phyloP scores from a whole-genome alignment of 2,888 invertebrate genomes.

The Apoda limacodes region DNA sequence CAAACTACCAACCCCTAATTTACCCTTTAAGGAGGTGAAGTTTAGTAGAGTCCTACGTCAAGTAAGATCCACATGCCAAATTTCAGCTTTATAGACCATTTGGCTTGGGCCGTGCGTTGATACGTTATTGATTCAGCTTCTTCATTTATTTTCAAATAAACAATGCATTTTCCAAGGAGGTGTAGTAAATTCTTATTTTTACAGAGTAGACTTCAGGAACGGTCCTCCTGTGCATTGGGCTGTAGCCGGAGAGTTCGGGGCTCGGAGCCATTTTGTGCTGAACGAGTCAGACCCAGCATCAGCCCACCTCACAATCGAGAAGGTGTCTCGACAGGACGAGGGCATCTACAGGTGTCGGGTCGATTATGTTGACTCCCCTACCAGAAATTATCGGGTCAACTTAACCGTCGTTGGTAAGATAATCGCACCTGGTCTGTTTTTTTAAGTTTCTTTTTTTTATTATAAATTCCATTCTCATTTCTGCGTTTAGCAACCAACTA shows the following conservation, averaged over 20 bases:
- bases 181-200: conserved; percentile 31
- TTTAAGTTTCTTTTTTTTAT: too few species aligned
- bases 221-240: conserved; percentile 82
- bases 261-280: conserved; percentile 80
- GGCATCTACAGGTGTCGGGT: conserved; percentile 90
- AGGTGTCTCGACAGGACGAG: conserved; percentile 79
- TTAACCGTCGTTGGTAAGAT: conserved; percentile 90
- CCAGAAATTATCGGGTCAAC: conserved; percentile 87
- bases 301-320: conserved; percentile 79
- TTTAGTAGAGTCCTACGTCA: too few species aligned
- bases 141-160: too few species aligned
- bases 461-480: too few species aligned
- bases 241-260: conserved; percentile 81
- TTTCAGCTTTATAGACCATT: too few species aligned
- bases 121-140: too few species aligned
- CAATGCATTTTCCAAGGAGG: conserved; percentile 17
- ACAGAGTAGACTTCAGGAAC: conserved; percentile 82
- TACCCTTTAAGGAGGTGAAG: too few species aligned
- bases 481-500: too few species aligned
- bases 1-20: too few species aligned
- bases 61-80: too few species aligned
- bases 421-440: too few species aligned
- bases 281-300: conserved; percentile 77
- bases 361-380: conserved; percentile 90
- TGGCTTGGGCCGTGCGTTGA: too few species aligned